These are phyloP conservation scores for Anthoptus insignis DNA, from an alignment of 2,888 invertebrate genomes.

Conservation along the genomic window DNA sequence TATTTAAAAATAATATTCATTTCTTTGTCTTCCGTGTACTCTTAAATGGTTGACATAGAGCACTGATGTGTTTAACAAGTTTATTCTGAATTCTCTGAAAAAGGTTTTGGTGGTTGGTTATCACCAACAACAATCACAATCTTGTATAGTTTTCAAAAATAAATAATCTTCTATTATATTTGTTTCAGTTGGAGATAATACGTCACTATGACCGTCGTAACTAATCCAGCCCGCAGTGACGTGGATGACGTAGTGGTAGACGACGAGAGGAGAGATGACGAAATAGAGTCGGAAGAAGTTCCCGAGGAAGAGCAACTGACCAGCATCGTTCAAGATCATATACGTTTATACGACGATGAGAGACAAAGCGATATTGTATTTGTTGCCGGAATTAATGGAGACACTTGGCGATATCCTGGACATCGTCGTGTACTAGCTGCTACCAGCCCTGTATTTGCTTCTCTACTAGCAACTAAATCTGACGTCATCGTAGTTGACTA, in stretches of 20 bases:
- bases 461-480: constrained; percentile 80
- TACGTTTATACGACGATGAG: constrained; percentile 82
- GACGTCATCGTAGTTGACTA: constrained; percentile 85
- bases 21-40: too few species aligned
- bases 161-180: constrained; percentile 41
- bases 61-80: too few species aligned
- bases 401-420: constrained; percentile 90
- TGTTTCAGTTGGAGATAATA: constrained; percentile 62
- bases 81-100: too few species aligned
- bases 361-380: constrained; percentile 88
- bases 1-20: too few species aligned
- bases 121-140: too few species aligned
- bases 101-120: too few species aligned
- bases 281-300: constrained; percentile 28
- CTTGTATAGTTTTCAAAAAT: not conserved
- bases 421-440: constrained; percentile 88
- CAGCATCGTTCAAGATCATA: constrained; percentile 59
- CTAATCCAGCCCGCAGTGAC: constrained; percentile 71
- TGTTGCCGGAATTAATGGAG: constrained; percentile 88
- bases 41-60: too few species aligned
- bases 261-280: constrained; percentile 53
- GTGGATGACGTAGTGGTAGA: constrained; percentile 42
- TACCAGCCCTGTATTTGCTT: constrained; percentile 88
- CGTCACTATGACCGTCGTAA: constrained; percentile 79
- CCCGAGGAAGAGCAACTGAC: constrained; percentile 30